Evolutionary conservation across 2,113 vertebrate species (phyloP).

Genomic region (Phylloscopus trochiloides): DNA sequence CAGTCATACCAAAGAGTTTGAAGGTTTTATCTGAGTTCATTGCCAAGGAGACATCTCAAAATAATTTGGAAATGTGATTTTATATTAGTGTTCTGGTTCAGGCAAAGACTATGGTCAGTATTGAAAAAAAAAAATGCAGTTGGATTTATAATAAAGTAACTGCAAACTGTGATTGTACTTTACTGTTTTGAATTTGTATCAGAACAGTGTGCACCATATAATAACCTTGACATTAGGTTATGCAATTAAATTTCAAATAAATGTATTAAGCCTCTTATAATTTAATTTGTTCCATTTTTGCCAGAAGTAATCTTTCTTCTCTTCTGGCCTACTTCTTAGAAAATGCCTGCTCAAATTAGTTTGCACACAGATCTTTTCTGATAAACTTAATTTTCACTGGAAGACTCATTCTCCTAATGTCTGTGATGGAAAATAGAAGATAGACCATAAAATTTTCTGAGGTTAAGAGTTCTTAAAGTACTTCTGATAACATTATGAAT

Average conservation of each 20-base stretch:
- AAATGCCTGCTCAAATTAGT: conserved; percentile 36
- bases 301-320: conserved; percentile 47
- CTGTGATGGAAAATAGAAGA: background rate
- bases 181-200: background rate
- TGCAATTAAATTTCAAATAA: conserved; percentile 54
- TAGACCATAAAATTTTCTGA: background rate
- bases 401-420: conserved; percentile 10
- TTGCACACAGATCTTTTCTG: conserved; percentile 36
- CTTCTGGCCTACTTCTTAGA: conserved; percentile 36
- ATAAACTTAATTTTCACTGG: conserved; percentile 50
- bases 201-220: background rate
- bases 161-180: background rate
- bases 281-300: conserved; percentile 59
- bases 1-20: background rate
- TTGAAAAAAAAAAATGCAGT: background rate
- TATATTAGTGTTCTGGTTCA: background rate
- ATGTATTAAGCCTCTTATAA: conserved; percentile 46
- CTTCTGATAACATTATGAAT: background rate
- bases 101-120: background rate
- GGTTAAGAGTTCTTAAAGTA: background rate
- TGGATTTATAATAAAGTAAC: conserved; percentile 3
- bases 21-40: background rate
- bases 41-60: background rate
- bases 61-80: background rate
- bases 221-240: conserved; percentile 46